These are phyloP conservation scores for Actenoides lindsayi DNA, from an alignment of 2,113 vertebrate genomes.

Conservation along the genomic window DNA sequence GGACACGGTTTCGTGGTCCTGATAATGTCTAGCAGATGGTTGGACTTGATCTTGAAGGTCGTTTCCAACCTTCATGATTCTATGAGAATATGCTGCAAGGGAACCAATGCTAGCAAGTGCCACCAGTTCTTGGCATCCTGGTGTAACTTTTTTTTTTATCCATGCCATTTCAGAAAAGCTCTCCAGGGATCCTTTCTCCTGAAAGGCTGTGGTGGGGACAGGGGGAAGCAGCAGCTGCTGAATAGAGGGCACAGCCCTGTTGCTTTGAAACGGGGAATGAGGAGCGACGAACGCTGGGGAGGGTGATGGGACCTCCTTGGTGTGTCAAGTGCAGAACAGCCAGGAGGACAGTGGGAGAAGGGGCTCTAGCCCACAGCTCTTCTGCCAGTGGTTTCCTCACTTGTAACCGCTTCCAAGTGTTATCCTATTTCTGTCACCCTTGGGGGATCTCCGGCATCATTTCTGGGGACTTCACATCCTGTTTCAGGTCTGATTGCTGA, in stretches of 20 bases:
- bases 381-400: background rate
- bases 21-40: too few relatives aligned
- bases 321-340: fast-evolving
- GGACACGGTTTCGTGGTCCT: too few relatives aligned
- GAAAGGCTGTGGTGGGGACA: background rate
- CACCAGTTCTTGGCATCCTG: background rate
- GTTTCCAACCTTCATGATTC: too few relatives aligned
- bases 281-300: background rate
- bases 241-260: fast-evolving
- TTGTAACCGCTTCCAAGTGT: background rate
- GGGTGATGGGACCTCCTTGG: background rate
- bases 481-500: background rate
- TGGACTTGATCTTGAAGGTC: too few relatives aligned
- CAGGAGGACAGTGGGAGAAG: fast-evolving
- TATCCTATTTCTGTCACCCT: background rate
- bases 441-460: background rate
- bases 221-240: background rate
- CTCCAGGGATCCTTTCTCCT: background rate
- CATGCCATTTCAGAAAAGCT: background rate
- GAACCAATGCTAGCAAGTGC: background rate
- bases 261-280: fast-evolving
- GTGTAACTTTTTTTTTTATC: background rate
- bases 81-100: background rate
- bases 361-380: background rate
- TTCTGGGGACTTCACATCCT: background rate